These are phyloP conservation scores for Acanthis flammea DNA, from an alignment of 2,797 vertebrate species.

Conservation along the genomic window DNA sequence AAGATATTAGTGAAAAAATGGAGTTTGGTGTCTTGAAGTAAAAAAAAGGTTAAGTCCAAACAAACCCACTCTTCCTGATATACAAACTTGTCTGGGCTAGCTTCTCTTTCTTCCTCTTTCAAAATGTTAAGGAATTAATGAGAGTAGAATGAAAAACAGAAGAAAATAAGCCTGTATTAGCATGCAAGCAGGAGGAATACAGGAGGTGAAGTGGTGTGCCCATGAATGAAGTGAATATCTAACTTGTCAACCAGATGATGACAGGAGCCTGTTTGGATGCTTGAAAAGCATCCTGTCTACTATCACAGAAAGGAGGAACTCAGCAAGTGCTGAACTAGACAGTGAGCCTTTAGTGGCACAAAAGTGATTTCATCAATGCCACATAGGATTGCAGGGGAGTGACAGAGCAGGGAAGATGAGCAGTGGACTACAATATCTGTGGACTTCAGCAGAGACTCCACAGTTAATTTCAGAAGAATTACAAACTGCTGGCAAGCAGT, in stretches of 20 bases:
- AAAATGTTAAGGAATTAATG: not conserved
- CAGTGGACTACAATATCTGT: not conserved
- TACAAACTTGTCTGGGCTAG: not conserved
- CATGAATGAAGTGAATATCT: not conserved
- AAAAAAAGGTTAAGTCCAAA: not conserved
- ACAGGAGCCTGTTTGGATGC: not conserved
- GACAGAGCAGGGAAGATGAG: not conserved
- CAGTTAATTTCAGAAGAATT: not conserved
- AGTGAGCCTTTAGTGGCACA: not conserved
- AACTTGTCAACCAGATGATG: not conserved
- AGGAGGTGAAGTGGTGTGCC: not conserved
- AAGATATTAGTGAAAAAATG: not conserved
- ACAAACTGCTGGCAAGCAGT: not conserved
- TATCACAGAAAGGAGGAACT: not conserved
- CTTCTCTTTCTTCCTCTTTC: not conserved
- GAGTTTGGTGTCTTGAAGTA: not conserved
- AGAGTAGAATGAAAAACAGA: not conserved
- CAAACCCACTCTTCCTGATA: not conserved
- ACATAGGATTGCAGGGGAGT: not conserved
- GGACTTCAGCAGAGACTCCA: not conserved
- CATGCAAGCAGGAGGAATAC: not conserved
- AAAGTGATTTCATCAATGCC: not conserved
- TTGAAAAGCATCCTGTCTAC: not conserved
- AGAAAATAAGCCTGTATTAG: not conserved
- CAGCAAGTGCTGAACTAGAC: not conserved